Base-by-base conservation (phyloP, 2,888 invertebrate genomes). In the Lampropteryx suffumata region DNA sequence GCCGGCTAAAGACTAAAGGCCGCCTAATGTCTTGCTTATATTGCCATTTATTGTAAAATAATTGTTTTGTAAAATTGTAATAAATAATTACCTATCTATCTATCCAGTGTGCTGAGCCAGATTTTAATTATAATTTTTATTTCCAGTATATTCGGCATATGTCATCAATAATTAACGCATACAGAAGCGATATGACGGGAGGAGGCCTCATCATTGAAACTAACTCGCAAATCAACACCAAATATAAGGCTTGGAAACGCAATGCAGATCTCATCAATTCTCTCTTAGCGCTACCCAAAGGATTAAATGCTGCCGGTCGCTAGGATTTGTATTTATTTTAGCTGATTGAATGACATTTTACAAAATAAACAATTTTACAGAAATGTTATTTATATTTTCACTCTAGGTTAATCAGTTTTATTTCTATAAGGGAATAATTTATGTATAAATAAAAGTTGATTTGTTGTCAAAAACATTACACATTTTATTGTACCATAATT, bases 191-290 rank as follows among this genome's bases (percentile, higher is more conserved):
- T 48, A 36, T 57, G 36, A 47, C 60, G 26, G 69, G 55, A 14
- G 67, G 55, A 1, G 55, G 62, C 11, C 55, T 72, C 37, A 52
- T 71, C 35, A 57, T 77, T 3, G 70, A 79, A 61, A 75, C 71
- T 0, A 74, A 80, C 47, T 64, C 75, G 1, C 58, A 69, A n/a
- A 59, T 74, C 35, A 69, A 80, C 52, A 79, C 73, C 0, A 79
- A 78, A 55, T 82, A 73, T 56, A 75, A 72, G 52, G 73, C 84
- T 32, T 89, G 91, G 57, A 94, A 94, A 67, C 87, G 94, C 3
- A 94, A 94, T 67, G 94, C 94, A 0, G 95, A 95, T 68, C 81
- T 94, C 5, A 95, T 94, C 62, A 95, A 94, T 73, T 94, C 95
- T 0, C 86, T 96, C n/a, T 82, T 95, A 29, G 93, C 94, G n/a